These are phyloP conservation scores for Thermophis baileyi DNA, from an alignment of 2,113 vertebrate species.

Conservation along the genomic window DNA sequence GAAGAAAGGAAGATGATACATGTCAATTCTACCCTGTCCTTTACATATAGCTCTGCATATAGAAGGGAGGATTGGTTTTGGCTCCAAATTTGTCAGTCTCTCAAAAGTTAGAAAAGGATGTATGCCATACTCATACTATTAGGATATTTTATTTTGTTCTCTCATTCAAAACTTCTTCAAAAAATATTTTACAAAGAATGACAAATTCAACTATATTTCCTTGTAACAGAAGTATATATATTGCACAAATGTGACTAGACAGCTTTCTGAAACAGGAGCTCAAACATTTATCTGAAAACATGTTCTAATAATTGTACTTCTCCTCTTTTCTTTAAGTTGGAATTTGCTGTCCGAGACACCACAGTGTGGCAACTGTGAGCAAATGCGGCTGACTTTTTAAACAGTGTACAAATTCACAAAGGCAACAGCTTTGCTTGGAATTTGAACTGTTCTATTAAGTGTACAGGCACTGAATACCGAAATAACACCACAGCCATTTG, in stretches of 20 bases:
- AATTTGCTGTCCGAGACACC: slow-evolving; percentile 59
- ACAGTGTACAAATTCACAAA: slow-evolving; percentile 53
- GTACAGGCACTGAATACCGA: slow-evolving; percentile 23
- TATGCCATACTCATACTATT: not conserved
- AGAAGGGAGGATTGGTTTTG: not conserved
- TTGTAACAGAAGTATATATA: slow-evolving; percentile 43
- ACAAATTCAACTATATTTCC: slow-evolving; percentile 45
- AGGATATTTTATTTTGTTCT: not conserved
- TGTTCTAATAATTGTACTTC: slow-evolving; percentile 18
- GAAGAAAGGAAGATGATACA: not conserved
- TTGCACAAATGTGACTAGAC: slow-evolving; percentile 41
- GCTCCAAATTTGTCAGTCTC: not conserved
- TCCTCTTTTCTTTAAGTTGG: slow-evolving; percentile 45
- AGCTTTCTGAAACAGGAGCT: slow-evolving; percentile 47
- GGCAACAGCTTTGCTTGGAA: slow-evolving; percentile 44
- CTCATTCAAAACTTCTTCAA: not conserved
- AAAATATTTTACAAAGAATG: slow-evolving; percentile 9
- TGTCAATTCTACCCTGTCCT: not conserved
- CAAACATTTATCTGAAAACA: slow-evolving; percentile 52
- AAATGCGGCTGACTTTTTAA: slow-evolving; percentile 62
- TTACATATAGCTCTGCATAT: not conserved
- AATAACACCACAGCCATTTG: slow-evolving; percentile 18
- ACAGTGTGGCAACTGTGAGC: slow-evolving; percentile 63
- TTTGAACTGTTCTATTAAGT: slow-evolving; percentile 40
- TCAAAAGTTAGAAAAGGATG: not conserved